Percentiles rank a stretch among this genome's conserved stretches.
Evolutionary conservation across 2,888 invertebrate species (phyloP).

Genomic region (Deroplatys truncata): DNA sequence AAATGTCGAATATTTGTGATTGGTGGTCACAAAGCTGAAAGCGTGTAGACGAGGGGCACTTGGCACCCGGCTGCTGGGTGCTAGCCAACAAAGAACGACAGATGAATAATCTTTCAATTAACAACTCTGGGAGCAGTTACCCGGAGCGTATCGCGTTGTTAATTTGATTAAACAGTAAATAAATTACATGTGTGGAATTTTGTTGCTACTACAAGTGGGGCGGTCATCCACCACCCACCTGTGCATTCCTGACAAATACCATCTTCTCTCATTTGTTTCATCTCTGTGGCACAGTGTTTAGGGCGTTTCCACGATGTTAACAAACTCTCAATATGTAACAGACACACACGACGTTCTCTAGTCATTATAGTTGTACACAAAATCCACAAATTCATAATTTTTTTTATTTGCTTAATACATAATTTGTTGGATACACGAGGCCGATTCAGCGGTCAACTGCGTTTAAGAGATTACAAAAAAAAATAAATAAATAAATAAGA

Average conservation of each 20-base stretch:
- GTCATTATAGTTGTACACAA: no score
- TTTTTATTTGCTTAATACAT: no score
- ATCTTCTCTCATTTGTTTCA: not conserved
- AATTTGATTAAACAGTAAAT: slow-evolving; percentile 2
- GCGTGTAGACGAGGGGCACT: not conserved
- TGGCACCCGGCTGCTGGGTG: not conserved
- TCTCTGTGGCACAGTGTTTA: not conserved
- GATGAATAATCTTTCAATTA: slow-evolving; percentile 28
- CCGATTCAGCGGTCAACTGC: no score
- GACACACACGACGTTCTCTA: no score
- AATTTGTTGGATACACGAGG: no score
- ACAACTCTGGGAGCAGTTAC: not conserved
- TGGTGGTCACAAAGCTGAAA: no score
- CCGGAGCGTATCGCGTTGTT: not conserved
- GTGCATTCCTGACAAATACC: not conserved
- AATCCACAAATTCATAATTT: no score
- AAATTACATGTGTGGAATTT: not conserved
- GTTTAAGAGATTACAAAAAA: no score
- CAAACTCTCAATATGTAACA: no score
- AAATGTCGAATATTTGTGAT: no score
- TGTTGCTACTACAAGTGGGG: not conserved
- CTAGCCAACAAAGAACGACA: slow-evolving; percentile 8
- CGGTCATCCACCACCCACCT: not conserved
- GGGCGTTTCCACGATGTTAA: no score
- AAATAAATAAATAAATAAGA: no score